phyloP scores from a whole-genome alignment of 1,140 invertebrate species.

The Drosophila quadrilineata region DNA sequence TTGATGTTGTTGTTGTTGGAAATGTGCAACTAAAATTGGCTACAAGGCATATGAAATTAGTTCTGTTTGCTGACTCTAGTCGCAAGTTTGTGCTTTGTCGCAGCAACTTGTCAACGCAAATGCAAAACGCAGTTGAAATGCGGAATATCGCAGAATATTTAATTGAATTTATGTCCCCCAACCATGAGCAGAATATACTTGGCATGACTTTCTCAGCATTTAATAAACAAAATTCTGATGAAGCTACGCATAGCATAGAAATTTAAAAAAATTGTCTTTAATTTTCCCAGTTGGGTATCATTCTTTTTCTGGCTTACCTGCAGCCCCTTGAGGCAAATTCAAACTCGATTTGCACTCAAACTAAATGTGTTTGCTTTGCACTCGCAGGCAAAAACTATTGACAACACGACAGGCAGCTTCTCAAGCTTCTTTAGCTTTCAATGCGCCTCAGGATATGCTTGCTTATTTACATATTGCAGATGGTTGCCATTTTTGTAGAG shows the following conservation, averaged over 20 bases:
- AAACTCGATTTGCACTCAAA: constrained; percentile 75
- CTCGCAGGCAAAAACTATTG: constrained; percentile 69
- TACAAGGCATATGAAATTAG: constrained; percentile 76
- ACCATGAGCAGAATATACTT: constrained; percentile 7
- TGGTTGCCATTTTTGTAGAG: neutral
- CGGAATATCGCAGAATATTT: constrained; percentile 53
- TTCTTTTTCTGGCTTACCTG: no score
- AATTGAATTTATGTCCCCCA: constrained; percentile 59
- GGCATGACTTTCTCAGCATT: no score
- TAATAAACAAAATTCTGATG: no score
- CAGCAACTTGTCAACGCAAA: constrained; percentile 52
- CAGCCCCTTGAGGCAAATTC: constrained; percentile 64
- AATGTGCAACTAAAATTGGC: constrained; percentile 48
- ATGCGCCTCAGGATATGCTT: constrained; percentile 9
- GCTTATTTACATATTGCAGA: constrained; percentile 31
- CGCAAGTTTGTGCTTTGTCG: constrained; percentile 48
- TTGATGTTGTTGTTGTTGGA: neutral
- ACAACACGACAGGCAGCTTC: constrained; percentile 35
- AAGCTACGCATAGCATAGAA: neutral
- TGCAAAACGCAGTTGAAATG: constrained; percentile 49
- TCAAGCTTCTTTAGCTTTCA: neutral
- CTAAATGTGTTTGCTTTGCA: constrained; percentile 73
- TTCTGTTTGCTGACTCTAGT: constrained; percentile 50
- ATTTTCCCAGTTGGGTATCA: neutral
- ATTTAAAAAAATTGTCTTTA: neutral